Base-by-base conservation (phyloP, 53 echinoderm and acorn worm species). In the Arbacia lixula region DNA sequence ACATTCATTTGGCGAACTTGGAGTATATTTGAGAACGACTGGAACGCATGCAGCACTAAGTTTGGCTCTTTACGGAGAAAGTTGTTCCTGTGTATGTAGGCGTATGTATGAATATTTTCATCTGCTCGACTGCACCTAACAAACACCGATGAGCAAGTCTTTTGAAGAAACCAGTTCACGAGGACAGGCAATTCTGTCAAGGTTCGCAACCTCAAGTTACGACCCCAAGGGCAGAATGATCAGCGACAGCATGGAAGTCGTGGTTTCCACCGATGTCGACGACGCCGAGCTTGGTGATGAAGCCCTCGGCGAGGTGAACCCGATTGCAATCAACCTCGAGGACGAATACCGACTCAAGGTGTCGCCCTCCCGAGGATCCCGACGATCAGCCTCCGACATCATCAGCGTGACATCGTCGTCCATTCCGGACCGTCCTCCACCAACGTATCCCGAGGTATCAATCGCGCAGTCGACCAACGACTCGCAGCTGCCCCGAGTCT, bases 191-290 rank as follows among this genome's bases (percentile, higher is more conserved):
- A n/a, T n/a, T n/a, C n/a, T n/a, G n/a, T n/a, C n/a, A n/a, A n/a
- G n/a, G n/a, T n/a, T n/a, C n/a, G n/a, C n/a, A n/a, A n/a, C n/a
- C n/a, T n/a, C n/a, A n/a, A n/a, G n/a, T n/a, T n/a, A n/a, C n/a
- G n/a, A n/a, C n/a, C n/a, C n/a, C n/a, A n/a, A n/a, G n/a, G 28
- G 6, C 55, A 75, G 38, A 1, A 78, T 78, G 79, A 78, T 78
- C 2, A 60, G 60, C 20, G 58, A 37, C 38, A 78, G 79, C 60
- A 60, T 78, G 79, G 79, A 78, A 39, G 58, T 78, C 12, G 79
- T 60, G 12, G 60, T 60, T 22, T 60, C 79, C 16, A 57, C 60
- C 60, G 79, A 78, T 21, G 28, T 60, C 6, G 79, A 78, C 3
- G 78, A 78, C 60, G 60, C 27, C 16, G 77, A 76, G 3, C 55